Evolutionary conservation across 2,113 vertebrate species (phyloP).

Genomic region (Paradoxurus hermaphroditus): DNA sequence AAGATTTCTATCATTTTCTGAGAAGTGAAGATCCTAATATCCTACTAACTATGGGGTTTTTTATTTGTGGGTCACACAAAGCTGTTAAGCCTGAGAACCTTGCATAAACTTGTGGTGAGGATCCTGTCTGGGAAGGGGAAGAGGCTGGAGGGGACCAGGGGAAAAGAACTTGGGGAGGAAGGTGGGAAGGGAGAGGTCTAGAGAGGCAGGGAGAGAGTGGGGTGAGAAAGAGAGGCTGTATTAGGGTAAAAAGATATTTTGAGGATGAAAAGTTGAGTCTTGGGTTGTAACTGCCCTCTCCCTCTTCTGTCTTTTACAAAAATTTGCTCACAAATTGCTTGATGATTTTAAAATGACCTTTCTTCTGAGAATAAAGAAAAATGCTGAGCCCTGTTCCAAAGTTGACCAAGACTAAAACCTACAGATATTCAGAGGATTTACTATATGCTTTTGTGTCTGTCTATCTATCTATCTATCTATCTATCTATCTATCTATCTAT

Average conservation of each 20-base stretch:
- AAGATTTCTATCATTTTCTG: background rate
- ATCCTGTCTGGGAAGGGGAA: no score
- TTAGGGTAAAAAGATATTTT: background rate
- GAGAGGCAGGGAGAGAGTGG: no score
- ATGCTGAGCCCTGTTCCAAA: background rate
- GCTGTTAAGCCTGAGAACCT: background rate
- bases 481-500: background rate
- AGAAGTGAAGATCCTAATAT: background rate
- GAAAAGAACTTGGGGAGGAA: background rate
- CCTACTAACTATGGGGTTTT: background rate
- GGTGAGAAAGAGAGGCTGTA: no score
- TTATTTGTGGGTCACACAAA: background rate
- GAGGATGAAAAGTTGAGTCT: background rate
- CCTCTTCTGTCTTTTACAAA: background rate
- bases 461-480: background rate
- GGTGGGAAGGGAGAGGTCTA: no score
- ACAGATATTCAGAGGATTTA: background rate
- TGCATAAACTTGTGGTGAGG: background rate
- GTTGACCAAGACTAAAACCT: background rate
- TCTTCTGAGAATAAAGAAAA: background rate
- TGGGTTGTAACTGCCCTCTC: background rate
- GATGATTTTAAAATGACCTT: background rate
- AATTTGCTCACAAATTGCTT: background rate
- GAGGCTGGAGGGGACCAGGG: rapidly evolving
- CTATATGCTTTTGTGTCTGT: background rate